phyloP scores from a whole-genome alignment of 1,140 invertebrate species.

The Prorops nasuta region DNA sequence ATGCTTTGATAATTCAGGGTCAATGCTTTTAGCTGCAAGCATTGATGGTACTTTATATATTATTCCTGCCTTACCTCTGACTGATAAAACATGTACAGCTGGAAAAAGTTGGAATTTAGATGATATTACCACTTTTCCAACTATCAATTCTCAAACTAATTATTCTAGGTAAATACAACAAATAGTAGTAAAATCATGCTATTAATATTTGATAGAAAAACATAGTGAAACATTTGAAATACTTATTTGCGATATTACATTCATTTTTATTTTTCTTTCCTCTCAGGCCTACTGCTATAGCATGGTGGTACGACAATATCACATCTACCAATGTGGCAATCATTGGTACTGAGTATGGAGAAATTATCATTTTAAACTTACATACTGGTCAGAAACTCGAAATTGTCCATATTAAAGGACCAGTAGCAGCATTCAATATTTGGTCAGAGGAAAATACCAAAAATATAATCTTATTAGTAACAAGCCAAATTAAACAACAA shows the following conservation, averaged over 20 bases:
- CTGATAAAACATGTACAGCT: conserved; percentile 56
- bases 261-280: conserved; percentile 7
- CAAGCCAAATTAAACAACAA: conserved; percentile 62
- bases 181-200: conserved; percentile 1
- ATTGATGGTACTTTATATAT: conserved; percentile 64
- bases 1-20: conserved; percentile 69
- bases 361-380: conserved; percentile 70
- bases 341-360: conserved; percentile 71
- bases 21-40: conserved; percentile 67
- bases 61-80: conserved; percentile 60
- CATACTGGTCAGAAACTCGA: conserved; percentile 66
- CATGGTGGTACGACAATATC: conserved; percentile 72
- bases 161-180: conserved; percentile 52
- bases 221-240: too few relatives aligned
- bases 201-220: not conserved
- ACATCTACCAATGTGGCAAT: conserved; percentile 66
- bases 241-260: not conserved
- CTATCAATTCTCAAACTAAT: conserved; percentile 54
- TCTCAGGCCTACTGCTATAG: conserved; percentile 55
- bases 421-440: conserved; percentile 62
- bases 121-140: conserved; percentile 58
- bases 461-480: conserved; percentile 69
- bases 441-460: conserved; percentile 70
- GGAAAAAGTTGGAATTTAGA: conserved; percentile 62
- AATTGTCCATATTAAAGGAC: conserved; percentile 62